phyloP scores from a whole-genome alignment of 2,888 invertebrate genomes.

The Incurvaria masculella region DNA sequence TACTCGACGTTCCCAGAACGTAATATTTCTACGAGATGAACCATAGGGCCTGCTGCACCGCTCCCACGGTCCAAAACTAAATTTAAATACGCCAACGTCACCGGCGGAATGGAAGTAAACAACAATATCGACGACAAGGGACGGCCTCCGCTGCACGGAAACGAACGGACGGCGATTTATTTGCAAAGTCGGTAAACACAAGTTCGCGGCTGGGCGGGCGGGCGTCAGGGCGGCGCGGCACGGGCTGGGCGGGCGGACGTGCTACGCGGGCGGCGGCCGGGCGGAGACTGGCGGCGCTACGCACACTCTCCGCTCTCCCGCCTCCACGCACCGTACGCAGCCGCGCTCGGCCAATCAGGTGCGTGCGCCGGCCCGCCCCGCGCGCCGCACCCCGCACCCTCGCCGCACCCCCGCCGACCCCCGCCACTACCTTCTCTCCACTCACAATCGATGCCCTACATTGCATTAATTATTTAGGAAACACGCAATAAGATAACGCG shows the following conservation, averaged over 20 bases:
- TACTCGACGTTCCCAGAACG: conserved; percentile 77
- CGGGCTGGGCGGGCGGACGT: conserved; percentile 26
- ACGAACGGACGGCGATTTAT: conserved; percentile 16
- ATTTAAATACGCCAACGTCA: conserved; percentile 4
- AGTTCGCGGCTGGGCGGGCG: conserved; percentile 27
- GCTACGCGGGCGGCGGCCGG: conserved; percentile 8
- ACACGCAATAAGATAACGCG: conserved; percentile 58
- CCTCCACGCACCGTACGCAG: conserved; percentile 54
- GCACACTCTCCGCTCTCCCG: conserved; percentile 34
- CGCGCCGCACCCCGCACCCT: conserved; percentile 42
- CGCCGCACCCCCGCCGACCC: conserved; percentile 34
- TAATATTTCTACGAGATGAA: conserved; percentile 77
- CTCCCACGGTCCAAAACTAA: conserved; percentile 5
- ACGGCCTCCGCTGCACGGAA: conserved; percentile 1
- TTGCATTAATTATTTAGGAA: conserved; percentile 60
- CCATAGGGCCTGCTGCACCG: conserved; percentile 66
- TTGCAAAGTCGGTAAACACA: neutral
- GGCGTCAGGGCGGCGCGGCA: conserved; percentile 32
- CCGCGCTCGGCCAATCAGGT: conserved; percentile 45
- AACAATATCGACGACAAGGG: conserved; percentile 1
- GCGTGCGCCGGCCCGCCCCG: conserved; percentile 54
- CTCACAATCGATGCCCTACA: conserved; percentile 58
- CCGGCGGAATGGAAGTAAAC: neutral
- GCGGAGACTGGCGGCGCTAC: conserved; percentile 28
- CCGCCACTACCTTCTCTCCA: conserved; percentile 32